These are phyloP conservation scores for Pseudomyrmex sp. DNA, from an alignment of 1,140 invertebrate genomes.

Conservation along the genomic window DNA sequence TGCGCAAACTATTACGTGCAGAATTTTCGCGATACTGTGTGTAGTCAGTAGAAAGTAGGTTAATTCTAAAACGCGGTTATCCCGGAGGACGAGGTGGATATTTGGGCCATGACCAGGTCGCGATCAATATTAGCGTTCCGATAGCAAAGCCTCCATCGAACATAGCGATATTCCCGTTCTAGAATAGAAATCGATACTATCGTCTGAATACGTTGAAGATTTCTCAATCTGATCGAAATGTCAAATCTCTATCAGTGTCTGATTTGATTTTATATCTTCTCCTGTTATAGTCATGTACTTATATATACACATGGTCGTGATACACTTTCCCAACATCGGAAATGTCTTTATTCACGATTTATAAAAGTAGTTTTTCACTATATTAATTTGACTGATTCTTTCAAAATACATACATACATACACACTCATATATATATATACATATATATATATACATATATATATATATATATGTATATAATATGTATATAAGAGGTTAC, in stretches of 20 bases:
- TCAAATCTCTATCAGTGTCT: slow-evolving; percentile 4
- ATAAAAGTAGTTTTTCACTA: background rate
- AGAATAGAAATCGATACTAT: slow-evolving; percentile 56
- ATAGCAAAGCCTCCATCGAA: slow-evolving; percentile 69
- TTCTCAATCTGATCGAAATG: slow-evolving; percentile 35
- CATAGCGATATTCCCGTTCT: slow-evolving; percentile 32
- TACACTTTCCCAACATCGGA: slow-evolving; percentile 47
- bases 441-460: too few relatives aligned
- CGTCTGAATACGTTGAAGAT: background rate
- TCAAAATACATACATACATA: background rate
- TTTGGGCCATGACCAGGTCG: slow-evolving; percentile 84
- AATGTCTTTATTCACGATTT: slow-evolving; percentile 15
- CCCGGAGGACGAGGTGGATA: slow-evolving; percentile 81
- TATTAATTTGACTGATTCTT: background rate
- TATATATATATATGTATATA: too few relatives aligned
- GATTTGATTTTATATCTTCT: slow-evolving; percentile 39
- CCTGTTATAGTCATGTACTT: slow-evolving; percentile 3
- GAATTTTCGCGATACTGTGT: slow-evolving; percentile 38
- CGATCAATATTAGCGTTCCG: slow-evolving; percentile 81
- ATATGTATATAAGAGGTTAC: background rate
- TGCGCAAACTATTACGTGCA: slow-evolving; percentile 1
- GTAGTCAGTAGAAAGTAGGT: slow-evolving; percentile 77
- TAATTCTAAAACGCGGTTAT: slow-evolving; percentile 78
- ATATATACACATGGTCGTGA: slow-evolving; percentile 28
- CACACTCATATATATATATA: too few relatives aligned